These are phyloP conservation scores for Acleris sparsana DNA, from an alignment of 2,888 invertebrate species.

Conservation along the genomic window DNA sequence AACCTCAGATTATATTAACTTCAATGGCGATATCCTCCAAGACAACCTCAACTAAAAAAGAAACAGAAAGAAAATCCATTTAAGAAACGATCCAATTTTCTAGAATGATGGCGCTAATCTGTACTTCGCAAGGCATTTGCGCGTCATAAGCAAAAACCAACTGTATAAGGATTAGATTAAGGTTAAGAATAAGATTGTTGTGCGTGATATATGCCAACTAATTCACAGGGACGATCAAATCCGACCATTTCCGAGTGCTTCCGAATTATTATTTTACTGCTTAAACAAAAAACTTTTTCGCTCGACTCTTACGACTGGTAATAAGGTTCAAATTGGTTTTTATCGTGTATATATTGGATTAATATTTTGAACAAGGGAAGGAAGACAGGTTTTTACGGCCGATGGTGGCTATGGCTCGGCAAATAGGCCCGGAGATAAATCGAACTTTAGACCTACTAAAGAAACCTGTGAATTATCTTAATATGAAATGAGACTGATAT, in stretches of 20 bases:
- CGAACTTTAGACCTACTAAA: neutral
- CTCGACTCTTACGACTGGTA: neutral
- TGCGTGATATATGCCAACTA: constrained; percentile 18
- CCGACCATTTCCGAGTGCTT: constrained; percentile 17
- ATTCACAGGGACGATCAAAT: constrained; percentile 23
- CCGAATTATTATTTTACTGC: constrained; percentile 21
- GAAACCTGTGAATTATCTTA: neutral
- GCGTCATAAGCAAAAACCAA: no score
- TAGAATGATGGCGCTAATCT: constrained; percentile 21
- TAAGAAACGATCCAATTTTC: constrained; percentile 30
- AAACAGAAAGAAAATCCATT: constrained; percentile 32
- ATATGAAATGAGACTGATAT: neutral
- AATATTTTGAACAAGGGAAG: neutral
- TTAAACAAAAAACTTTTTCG: neutral
- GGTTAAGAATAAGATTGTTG: no score
- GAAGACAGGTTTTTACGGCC: constrained; percentile 1
- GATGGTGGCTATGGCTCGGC: constrained; percentile 2
- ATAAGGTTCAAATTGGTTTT: constrained; percentile 5
- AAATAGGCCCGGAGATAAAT: neutral
- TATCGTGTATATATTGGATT: neutral
- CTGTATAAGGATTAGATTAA: no score
- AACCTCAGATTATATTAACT: no score
- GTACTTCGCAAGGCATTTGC: constrained; percentile 8
- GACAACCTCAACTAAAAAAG: neutral
- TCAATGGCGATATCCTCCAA: no score